A percentile compares a stretch with the other conserved stretches of the same genome.
phyloP scores from a whole-genome alignment of 2,797 vertebrate species.

The Sebastes itinus region DNA sequence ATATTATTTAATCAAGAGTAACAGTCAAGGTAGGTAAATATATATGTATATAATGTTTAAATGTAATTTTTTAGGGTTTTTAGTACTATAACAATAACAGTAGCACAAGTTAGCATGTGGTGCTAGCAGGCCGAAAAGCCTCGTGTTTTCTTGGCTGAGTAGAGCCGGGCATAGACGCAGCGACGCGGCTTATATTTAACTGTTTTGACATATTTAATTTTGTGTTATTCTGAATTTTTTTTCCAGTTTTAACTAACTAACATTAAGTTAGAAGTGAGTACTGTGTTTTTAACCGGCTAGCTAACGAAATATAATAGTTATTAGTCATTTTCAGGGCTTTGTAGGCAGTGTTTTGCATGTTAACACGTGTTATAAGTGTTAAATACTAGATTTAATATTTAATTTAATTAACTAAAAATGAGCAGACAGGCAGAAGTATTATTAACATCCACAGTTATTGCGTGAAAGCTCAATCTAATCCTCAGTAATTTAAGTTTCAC shows the following conservation, averaged over 20 bases:
- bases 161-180: background rate
- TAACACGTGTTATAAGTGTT: background rate
- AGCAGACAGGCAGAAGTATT: too few species aligned
- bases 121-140: slow-evolving; percentile 58
- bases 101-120: background rate
- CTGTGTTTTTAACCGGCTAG: background rate
- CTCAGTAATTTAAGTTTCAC: background rate
- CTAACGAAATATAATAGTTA: background rate
- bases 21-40: background rate
- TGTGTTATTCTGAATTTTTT: background rate
- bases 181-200: background rate
- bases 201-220: fast-evolving
- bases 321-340: background rate
- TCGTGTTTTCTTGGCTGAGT: slow-evolving; percentile 43
- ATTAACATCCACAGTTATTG: background rate
- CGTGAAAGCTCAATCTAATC: too few species aligned
- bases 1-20: background rate
- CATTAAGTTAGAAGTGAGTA: too few species aligned
- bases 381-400: background rate
- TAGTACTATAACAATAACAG: background rate
- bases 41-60: fast-evolving
- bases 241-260: too few species aligned
- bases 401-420: background rate
- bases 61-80: fast-evolving
- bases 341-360: background rate